phyloP scores from a whole-genome alignment of 2,888 invertebrate species.

The Horisme vitalbata region DNA sequence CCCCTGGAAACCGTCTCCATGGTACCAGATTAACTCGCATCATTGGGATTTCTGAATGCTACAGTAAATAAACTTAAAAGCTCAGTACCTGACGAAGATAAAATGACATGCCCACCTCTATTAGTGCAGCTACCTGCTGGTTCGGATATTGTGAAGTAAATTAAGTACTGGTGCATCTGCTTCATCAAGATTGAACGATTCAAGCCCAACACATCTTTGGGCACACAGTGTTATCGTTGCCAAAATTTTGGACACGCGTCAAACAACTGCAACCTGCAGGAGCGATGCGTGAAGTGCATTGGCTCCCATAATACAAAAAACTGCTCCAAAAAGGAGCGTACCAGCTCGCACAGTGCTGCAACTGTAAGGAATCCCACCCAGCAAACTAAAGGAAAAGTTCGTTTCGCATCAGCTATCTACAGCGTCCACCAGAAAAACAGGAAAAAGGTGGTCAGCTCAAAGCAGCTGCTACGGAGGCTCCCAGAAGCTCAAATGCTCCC shows the following conservation, averaged over 20 bases:
- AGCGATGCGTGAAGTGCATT: constrained; percentile 9
- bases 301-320: constrained; percentile 2
- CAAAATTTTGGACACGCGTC: constrained; percentile 12
- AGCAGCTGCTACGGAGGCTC: background rate
- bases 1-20: background rate
- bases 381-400: constrained; percentile 4
- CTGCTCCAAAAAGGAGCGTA: constrained; percentile 4
- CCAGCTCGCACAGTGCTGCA: too few species aligned
- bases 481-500: background rate
- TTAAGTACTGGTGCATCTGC: too few species aligned
- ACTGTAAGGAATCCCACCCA: constrained; percentile 5
- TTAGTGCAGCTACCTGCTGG: constrained; percentile 5
- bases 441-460: background rate
- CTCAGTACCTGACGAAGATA: background rate
- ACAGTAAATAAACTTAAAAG: background rate
- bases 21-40: background rate
- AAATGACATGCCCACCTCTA: background rate
- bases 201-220: too few species aligned
- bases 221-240: too few species aligned
- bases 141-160: background rate
- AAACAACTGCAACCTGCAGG: constrained; percentile 2
- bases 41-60: background rate
- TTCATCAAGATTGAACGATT: too few species aligned
- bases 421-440: background rate
- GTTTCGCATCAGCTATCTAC: background rate